These are phyloP conservation scores for Mionectes macconnelli DNA, from an alignment of 2,113 vertebrate genomes.

Conservation along the genomic window DNA sequence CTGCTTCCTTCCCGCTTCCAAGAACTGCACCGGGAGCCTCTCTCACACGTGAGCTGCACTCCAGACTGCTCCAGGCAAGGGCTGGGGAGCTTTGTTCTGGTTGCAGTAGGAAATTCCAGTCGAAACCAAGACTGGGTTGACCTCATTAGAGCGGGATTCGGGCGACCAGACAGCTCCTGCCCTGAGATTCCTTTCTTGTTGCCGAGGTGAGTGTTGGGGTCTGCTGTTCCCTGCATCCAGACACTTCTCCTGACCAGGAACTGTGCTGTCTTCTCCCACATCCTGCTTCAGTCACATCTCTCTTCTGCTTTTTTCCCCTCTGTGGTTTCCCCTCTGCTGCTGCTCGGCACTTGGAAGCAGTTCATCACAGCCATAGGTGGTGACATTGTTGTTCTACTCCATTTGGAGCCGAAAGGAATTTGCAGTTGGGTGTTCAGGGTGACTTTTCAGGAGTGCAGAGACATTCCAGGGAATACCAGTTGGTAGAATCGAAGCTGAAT, in stretches of 20 bases:
- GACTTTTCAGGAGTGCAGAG: background rate
- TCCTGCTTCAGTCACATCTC: background rate
- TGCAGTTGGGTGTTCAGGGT: background rate
- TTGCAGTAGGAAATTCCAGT: conserved; percentile 40
- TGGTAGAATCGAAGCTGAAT: accelerated
- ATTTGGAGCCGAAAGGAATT: background rate
- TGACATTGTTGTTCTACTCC: accelerated
- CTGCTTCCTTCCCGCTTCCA: background rate
- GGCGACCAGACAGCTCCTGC: background rate
- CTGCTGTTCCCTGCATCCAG: background rate
- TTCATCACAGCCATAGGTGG: background rate
- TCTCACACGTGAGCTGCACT: background rate
- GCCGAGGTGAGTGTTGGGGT: background rate
- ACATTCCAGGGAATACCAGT: accelerated
- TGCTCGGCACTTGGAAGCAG: background rate
- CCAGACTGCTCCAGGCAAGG: background rate
- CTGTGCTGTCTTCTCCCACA: background rate
- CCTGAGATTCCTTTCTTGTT: background rate
- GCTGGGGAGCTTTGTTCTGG: background rate
- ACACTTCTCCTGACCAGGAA: accelerated
- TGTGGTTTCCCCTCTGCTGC: background rate
- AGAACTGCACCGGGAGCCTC: background rate
- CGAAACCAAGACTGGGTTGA: background rate
- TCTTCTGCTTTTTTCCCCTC: background rate
- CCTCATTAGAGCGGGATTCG: conserved; percentile 12